Percentiles rank a stretch among this genome's conserved stretches.
These are phyloP conservation scores for Nyctibius bracteatus DNA, from an alignment of 2,113 vertebrate species.

Conservation along the genomic window DNA sequence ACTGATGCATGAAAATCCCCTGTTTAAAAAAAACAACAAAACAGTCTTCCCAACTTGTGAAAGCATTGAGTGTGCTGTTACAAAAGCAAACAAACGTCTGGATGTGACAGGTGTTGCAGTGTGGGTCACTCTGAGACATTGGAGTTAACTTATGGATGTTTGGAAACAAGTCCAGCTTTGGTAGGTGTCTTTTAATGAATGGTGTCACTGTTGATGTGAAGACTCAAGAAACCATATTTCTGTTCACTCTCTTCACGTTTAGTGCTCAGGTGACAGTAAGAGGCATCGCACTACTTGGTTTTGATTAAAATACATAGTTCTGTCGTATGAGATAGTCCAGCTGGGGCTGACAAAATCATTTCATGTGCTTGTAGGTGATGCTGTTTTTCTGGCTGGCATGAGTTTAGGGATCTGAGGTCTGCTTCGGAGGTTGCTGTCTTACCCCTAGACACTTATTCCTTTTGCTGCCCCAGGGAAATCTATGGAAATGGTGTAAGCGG, in stretches of 20 bases:
- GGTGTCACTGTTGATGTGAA: not conserved
- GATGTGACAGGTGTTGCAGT: not conserved
- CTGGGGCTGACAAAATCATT: not conserved
- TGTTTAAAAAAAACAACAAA: not conserved
- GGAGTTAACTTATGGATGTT: not conserved
- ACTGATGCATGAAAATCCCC: not conserved
- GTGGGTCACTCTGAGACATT: not conserved
- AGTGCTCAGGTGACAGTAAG: not conserved
- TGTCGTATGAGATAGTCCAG: accelerated
- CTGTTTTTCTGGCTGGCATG: not conserved
- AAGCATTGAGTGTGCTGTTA: not conserved
- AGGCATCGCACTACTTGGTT: not conserved
- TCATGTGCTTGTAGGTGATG: not conserved
- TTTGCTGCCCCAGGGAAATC: not conserved
- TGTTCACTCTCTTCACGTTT: not conserved
- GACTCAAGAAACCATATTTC: not conserved
- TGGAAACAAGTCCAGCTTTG: not conserved
- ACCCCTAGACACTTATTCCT: not conserved
- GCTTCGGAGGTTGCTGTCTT: not conserved
- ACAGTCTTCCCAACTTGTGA: not conserved
- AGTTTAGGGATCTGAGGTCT: not conserved
- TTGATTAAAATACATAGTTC: not conserved
- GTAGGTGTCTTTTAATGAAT: not conserved
- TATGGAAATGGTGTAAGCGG: not conserved
- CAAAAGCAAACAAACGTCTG: not conserved